Percentiles rank a stretch among this genome's conserved stretches.
Evolutionary conservation across 1,140 invertebrate genomes (phyloP).

Genomic region (Halotydeus destructor): DNA sequence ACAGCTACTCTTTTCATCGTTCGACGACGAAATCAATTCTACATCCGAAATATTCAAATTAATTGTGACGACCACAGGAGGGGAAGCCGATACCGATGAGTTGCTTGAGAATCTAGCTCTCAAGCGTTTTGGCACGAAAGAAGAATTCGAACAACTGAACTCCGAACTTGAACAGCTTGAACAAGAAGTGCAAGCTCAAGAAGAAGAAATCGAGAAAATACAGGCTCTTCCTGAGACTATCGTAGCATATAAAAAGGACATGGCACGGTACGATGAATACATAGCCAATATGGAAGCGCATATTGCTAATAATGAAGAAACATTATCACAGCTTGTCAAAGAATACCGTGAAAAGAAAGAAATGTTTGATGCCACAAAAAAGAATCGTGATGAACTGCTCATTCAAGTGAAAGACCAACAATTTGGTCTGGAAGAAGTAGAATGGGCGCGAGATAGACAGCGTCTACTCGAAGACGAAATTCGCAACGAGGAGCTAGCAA

Average conservation of each 20-base stretch:
- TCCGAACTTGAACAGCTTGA: not conserved
- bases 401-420: not conserved
- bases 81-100: not conserved
- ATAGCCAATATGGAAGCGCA: not conserved
- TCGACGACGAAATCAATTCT: not conserved
- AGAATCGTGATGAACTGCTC: not conserved
- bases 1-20: too few relatives aligned
- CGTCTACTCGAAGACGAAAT: not conserved
- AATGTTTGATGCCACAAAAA: not conserved
- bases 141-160: not conserved
- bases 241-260: not conserved
- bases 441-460: not conserved
- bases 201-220: not conserved
- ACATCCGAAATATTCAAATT: not conserved
- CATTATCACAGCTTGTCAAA: not conserved
- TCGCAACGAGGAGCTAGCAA: not conserved
- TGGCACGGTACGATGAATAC: not conserved
- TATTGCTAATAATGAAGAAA: not conserved
- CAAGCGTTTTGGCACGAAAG: not conserved
- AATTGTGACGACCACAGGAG: not conserved
- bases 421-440: conserved; percentile 1
- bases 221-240: not conserved
- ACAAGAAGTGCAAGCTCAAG: not conserved
- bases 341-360: not conserved
- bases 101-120: not conserved